A percentile compares a stretch with the other conserved stretches of the same genome.
Conservation (phyloP, 2,113 vertebrate genomes). For the Eonycteris spelaea region DNA sequence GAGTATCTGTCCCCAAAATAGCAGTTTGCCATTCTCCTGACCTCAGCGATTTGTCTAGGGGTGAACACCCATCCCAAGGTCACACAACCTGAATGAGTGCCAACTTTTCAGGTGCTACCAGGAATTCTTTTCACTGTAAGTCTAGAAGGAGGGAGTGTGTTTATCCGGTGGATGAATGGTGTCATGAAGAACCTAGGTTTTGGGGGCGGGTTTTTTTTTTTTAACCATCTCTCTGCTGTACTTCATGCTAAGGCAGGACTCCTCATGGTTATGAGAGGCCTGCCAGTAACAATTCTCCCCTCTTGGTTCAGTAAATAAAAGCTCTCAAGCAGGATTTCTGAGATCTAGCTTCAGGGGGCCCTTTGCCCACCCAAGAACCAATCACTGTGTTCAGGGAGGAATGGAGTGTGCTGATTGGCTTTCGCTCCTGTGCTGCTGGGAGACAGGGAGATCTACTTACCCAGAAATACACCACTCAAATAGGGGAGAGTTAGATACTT, state of each 20-base stretch:
- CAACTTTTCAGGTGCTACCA: neutral
- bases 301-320: neutral
- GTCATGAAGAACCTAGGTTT: neutral
- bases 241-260: neutral
- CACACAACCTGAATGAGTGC: neutral
- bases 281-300: neutral
- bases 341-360: neutral
- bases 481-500: neutral
- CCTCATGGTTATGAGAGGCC: neutral
- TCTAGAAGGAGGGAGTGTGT: neutral
- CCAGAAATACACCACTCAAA: neutral
- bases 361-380: neutral
- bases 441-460: neutral
- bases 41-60: neutral
- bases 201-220: neutral
- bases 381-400: neutral
- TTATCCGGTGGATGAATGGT: neutral
- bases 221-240: neutral
- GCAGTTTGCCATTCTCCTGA: fast-evolving
- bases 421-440: neutral
- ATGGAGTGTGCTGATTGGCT: neutral
- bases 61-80: no score
- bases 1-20: fast-evolving
- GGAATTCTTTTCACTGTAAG: neutral
- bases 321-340: neutral